Conservation (phyloP, 1,140 invertebrate species). For the Octopus sinensis region DNA sequence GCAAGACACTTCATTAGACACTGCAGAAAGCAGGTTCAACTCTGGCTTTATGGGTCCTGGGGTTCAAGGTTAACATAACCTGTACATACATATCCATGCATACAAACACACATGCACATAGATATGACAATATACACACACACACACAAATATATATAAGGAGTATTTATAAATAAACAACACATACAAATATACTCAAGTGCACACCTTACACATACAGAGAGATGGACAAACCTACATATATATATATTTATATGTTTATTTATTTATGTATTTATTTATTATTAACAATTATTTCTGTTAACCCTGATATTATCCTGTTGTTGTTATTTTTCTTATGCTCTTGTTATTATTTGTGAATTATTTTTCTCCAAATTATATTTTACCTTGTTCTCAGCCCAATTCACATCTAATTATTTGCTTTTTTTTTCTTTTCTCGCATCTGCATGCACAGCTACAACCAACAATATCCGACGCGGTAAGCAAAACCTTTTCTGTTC, state of each 20-base stretch:
- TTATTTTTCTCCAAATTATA: not conserved
- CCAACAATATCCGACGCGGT: conserved; percentile 2
- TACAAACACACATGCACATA: too few species aligned
- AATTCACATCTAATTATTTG: conserved; percentile 8
- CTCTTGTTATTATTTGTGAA: not conserved
- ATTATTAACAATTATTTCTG: not conserved
- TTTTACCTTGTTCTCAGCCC: conserved; percentile 7
- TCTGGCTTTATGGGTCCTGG: too few species aligned
- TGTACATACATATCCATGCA: not conserved
- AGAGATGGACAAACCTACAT: not conserved
- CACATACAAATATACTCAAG: not conserved
- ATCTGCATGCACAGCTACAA: conserved; percentile 5
- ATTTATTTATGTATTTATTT: not conserved
- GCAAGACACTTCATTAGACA: too few species aligned
- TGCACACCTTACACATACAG: not conserved
- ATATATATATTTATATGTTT: conserved; percentile 1
- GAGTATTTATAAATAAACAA: not conserved
- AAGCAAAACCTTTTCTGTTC: conserved; percentile 4
- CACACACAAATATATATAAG: not conserved
- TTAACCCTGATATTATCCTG: not conserved
- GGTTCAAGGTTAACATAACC: too few species aligned
- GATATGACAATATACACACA: too few species aligned
- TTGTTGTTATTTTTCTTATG: not conserved
- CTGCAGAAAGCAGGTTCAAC: too few species aligned
- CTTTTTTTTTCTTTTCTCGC: not conserved